phyloP scores from a whole-genome alignment of 1,140 invertebrate genomes.

The Paraescarpia echinospica region DNA sequence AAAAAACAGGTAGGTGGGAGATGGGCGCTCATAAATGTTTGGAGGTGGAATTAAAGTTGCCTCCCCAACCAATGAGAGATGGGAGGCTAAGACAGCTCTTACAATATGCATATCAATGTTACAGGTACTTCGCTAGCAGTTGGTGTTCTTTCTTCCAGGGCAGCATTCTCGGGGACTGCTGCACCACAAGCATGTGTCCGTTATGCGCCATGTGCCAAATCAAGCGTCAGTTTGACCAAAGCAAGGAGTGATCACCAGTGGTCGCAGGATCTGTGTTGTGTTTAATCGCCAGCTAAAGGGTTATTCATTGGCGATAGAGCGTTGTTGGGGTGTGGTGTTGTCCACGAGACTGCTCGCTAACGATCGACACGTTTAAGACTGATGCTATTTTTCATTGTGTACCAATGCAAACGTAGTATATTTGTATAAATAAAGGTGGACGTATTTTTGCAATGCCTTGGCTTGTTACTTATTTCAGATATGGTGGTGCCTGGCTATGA shows the following conservation, averaged over 20 bases:
- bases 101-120: too few species aligned
- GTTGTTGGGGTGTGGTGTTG: too few species aligned
- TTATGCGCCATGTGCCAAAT: not conserved
- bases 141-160: not conserved
- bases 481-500: not conserved
- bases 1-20: too few species aligned
- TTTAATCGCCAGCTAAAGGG: too few species aligned
- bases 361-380: too few species aligned
- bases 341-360: not conserved
- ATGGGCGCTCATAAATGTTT: too few species aligned
- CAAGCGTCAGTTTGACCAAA: not conserved
- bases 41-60: too few species aligned
- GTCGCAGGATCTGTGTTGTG: not conserved
- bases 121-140: not conserved
- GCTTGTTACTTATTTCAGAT: not conserved
- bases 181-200: not conserved
- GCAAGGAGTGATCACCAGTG: not conserved
- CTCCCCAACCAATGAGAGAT: too few species aligned
- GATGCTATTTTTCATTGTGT: not conserved
- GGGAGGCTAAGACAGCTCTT: too few species aligned
- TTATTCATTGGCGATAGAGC: too few species aligned
- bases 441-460: not conserved
- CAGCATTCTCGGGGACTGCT: not conserved
- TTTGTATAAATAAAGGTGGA: not conserved
- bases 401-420: not conserved